Evolutionary conservation across 2,888 invertebrate genomes (phyloP).

Genomic region (Cosmorhoe ocellata): DNA sequence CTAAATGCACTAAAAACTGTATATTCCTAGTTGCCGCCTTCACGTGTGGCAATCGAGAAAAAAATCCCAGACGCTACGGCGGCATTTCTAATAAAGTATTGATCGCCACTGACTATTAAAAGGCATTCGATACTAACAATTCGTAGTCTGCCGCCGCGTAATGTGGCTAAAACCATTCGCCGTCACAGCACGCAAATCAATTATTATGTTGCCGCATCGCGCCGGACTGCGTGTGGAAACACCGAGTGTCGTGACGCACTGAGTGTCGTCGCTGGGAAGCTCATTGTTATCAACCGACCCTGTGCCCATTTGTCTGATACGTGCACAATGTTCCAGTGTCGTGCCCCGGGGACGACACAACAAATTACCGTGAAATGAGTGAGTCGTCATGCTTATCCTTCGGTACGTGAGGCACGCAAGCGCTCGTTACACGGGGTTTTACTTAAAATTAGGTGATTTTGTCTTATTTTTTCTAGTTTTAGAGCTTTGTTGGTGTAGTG

Average conservation of each 20-base stretch:
- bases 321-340: constrained; percentile 39
- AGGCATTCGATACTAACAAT: no score
- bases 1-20: no score
- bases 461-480: not conserved
- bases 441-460: not conserved
- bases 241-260: not conserved
- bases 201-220: no score
- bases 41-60: no score
- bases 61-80: no score
- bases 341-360: constrained; percentile 39
- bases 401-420: constrained; percentile 30
- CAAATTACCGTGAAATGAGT: constrained; percentile 49
- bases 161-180: no score
- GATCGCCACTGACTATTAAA: no score
- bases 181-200: no score
- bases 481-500: not conserved
- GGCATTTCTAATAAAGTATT: no score
- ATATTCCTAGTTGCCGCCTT: no score
- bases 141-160: no score
- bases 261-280: not conserved
- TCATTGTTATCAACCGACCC: constrained; percentile 14
- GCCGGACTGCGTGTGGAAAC: not conserved
- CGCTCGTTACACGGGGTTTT: not conserved
- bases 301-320: constrained; percentile 42
- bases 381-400: constrained; percentile 43